Conservation (phyloP, 2,888 invertebrate species). For the Spisula subtruncata region DNA sequence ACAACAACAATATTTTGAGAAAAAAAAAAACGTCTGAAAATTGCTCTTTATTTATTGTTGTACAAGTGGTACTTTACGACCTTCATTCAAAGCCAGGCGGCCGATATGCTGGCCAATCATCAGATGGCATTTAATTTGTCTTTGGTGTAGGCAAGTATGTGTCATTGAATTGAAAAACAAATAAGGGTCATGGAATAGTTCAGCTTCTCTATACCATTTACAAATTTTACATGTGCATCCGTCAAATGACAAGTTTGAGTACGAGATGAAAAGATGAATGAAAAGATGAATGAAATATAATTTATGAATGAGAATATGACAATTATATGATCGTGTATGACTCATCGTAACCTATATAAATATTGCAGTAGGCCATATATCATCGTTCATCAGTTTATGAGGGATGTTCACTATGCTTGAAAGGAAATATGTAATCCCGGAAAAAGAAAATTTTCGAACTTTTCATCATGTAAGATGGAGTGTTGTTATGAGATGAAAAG, state of each 20-base stretch:
- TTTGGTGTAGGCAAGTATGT: too few species aligned
- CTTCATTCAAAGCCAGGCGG: too few species aligned
- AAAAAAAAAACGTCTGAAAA: too few species aligned
- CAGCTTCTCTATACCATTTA: too few species aligned
- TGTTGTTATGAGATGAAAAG: background rate
- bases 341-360: background rate
- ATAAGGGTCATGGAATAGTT: too few species aligned
- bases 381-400: slow-evolving; percentile 10
- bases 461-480: slow-evolving; percentile 21
- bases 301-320: slow-evolving; percentile 9
- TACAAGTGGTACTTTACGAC: too few species aligned
- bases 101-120: too few species aligned
- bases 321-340: background rate
- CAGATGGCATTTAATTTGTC: too few species aligned
- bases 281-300: background rate
- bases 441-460: slow-evolving; percentile 6
- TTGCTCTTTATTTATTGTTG: too few species aligned
- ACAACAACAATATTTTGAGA: too few species aligned
- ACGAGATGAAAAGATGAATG: background rate
- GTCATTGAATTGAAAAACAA: too few species aligned
- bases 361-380: slow-evolving; percentile 6
- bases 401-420: background rate
- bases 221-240: too few species aligned
- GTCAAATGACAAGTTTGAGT: background rate
- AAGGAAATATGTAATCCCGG: slow-evolving; percentile 18